phyloP scores from a whole-genome alignment of 1,140 invertebrate species.

The Drosophila auraria region DNA sequence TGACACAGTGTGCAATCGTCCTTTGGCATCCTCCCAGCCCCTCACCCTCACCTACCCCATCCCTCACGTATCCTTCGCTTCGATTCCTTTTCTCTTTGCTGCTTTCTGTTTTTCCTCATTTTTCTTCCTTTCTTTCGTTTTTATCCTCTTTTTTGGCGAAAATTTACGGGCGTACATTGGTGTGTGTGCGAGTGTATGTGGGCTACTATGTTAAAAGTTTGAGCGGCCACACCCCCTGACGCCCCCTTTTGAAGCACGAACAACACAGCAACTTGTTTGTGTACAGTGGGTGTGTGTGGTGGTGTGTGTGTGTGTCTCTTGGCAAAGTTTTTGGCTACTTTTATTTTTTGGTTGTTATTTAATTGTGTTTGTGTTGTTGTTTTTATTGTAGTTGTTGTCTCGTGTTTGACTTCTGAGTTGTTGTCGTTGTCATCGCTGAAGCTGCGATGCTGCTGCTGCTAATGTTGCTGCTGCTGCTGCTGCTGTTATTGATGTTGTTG shows the following conservation, averaged over 20 bases:
- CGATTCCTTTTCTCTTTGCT: slow-evolving; percentile 35
- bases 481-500: slow-evolving; percentile 48
- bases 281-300: background rate
- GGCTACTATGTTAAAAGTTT: slow-evolving; percentile 81
- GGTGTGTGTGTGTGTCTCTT: slow-evolving; percentile 32
- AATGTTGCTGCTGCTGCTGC: slow-evolving; percentile 21
- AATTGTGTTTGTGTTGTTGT: slow-evolving; percentile 67
- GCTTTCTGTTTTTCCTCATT: slow-evolving; percentile 46
- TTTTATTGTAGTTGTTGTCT: slow-evolving; percentile 27
- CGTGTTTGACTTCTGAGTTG: slow-evolving; percentile 23
- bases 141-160: slow-evolving; percentile 16
- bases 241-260: slow-evolving; percentile 22
- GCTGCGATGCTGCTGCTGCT: slow-evolving; percentile 23
- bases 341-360: slow-evolving; percentile 66
- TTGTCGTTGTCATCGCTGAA: slow-evolving; percentile 28
- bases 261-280: slow-evolving; percentile 62
- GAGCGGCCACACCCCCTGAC: slow-evolving; percentile 47
- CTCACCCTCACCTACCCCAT: background rate
- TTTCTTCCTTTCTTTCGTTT: slow-evolving; percentile 18
- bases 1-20: slow-evolving; percentile 67
- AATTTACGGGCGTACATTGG: slow-evolving; percentile 33
- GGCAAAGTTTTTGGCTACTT: slow-evolving; percentile 63
- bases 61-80: slow-evolving; percentile 11
- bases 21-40: slow-evolving; percentile 12
- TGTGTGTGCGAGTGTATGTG: slow-evolving; percentile 60